These are phyloP conservation scores for Steinernema feltiae DNA, from an alignment of 1,140 invertebrate genomes.

Conservation along the genomic window DNA sequence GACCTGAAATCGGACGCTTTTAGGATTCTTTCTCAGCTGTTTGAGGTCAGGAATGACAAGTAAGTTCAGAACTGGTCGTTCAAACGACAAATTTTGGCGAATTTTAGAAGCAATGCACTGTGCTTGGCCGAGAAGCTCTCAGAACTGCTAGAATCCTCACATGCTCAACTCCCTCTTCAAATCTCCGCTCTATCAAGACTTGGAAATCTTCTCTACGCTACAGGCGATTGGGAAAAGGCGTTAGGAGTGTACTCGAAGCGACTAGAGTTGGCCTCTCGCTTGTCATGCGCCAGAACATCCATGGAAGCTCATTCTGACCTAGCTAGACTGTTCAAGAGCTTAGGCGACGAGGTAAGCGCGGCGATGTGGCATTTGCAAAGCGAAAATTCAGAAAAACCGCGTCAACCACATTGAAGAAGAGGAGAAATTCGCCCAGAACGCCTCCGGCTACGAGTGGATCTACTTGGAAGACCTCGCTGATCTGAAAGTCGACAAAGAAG, in stretches of 20 bases:
- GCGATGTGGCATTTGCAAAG: neutral
- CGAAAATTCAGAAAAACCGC: neutral
- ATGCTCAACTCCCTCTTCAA: neutral
- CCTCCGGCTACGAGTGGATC: constrained; percentile 2
- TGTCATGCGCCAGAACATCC: neutral
- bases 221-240: constrained; percentile 8
- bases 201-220: neutral
- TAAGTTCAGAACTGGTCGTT: neutral
- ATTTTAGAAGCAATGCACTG: neutral
- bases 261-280: neutral
- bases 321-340: neutral
- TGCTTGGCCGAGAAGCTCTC: constrained; percentile 2
- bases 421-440: neutral
- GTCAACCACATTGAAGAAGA: neutral
- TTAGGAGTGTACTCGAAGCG: neutral
- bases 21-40: constrained; percentile 5
- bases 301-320: neutral
- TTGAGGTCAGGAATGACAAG: neutral
- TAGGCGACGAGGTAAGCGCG: neutral
- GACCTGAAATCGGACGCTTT: neutral
- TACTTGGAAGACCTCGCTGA: constrained; percentile 4
- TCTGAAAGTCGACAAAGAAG: neutral
- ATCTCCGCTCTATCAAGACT: neutral
- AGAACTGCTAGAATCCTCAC: neutral
- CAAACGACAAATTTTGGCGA: neutral